A percentile compares a stretch with the other conserved stretches of the same genome.
phyloP scores from a whole-genome alignment of 2,113 vertebrate species.

The Vulpes ferrilata region DNA sequence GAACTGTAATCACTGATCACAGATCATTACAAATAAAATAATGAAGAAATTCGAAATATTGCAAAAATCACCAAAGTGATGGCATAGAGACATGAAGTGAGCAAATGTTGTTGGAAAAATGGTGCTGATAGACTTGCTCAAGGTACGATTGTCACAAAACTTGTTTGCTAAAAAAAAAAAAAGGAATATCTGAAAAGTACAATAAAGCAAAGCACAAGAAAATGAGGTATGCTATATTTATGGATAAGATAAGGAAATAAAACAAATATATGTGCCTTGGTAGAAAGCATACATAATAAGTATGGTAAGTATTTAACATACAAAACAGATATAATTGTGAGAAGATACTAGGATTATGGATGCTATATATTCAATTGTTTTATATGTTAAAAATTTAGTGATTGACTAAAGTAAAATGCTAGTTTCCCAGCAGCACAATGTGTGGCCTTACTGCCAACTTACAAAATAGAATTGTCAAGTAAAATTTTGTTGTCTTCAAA shows the following conservation, averaged over 20 bases:
- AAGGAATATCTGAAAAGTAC: not conserved
- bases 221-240: not conserved
- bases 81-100: not conserved
- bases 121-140: not conserved
- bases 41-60: not conserved
- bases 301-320: not conserved
- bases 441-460: not conserved
- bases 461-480: not conserved
- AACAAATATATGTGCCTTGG: not conserved
- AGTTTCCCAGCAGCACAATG: not conserved
- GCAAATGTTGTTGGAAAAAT: not conserved
- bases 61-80: not conserved
- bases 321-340: not conserved
- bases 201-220: not conserved
- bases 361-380: not conserved
- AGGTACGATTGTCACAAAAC: not conserved
- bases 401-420: not conserved
- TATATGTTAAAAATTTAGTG: not conserved
- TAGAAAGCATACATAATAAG: not conserved
- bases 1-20: not conserved
- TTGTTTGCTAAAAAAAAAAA: not conserved
- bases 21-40: not conserved
- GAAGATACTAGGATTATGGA: not conserved
- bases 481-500: conserved; percentile 32
- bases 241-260: not conserved